These are phyloP conservation scores for Leucophenga maculata DNA, from an alignment of 2,888 invertebrate genomes.

Conservation along the genomic window DNA sequence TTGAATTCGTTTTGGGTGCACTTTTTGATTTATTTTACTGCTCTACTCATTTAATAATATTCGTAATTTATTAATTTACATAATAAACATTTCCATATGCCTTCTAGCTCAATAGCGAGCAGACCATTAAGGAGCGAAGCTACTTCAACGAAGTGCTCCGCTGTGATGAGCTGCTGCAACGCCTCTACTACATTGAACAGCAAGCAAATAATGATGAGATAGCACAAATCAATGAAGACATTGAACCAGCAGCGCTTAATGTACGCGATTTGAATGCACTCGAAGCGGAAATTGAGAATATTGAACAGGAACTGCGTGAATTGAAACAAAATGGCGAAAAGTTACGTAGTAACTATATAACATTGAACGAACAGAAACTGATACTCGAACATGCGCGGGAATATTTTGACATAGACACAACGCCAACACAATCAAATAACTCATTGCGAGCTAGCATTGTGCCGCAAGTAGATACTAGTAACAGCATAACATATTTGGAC, in stretches of 20 bases:
- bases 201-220: slow-evolving; percentile 72
- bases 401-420: slow-evolving; percentile 68
- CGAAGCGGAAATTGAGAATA: slow-evolving; percentile 93
- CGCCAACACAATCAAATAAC: slow-evolving; percentile 72
- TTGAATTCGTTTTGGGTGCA: no score
- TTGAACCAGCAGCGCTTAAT: slow-evolving; percentile 79
- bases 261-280: slow-evolving; percentile 84
- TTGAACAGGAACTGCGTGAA: slow-evolving; percentile 94
- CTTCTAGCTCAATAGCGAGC: not conserved
- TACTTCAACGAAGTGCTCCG: slow-evolving; percentile 87
- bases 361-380: slow-evolving; percentile 90
- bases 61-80: no score
- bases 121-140: slow-evolving; percentile 78
- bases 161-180: slow-evolving; percentile 89
- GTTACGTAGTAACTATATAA: slow-evolving; percentile 90
- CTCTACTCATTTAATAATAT: no score
- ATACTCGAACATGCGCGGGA: slow-evolving; percentile 91
- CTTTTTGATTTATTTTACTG: no score
- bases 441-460: not conserved
- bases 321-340: slow-evolving; percentile 94
- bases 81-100: slow-evolving; percentile 72
- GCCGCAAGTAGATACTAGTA: slow-evolving; percentile 79
- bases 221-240: slow-evolving; percentile 34
- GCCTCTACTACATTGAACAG: slow-evolving; percentile 82
- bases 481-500: slow-evolving; percentile 65